Conservation (phyloP, 1,140 invertebrate species). For the Ganaspis sp. region DNA sequence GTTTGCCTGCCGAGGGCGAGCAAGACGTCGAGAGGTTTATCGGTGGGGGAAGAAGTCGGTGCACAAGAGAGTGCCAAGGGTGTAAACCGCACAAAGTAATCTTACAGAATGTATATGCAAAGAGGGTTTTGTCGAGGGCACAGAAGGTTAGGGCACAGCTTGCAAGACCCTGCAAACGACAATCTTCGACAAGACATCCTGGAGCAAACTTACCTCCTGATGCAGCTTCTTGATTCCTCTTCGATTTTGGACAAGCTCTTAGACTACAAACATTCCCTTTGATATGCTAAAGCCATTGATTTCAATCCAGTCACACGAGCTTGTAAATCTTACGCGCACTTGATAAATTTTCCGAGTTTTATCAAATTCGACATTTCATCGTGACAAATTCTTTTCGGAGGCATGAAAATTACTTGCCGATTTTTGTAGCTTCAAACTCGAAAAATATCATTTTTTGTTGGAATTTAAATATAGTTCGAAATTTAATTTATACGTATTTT, state of each 20-base stretch:
- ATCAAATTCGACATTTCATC: no score
- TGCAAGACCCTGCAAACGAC: conserved; percentile 71
- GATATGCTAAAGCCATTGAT: conserved; percentile 3
- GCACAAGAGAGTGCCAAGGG: conserved; percentile 61
- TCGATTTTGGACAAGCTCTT: not conserved
- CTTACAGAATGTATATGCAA: conserved; percentile 78
- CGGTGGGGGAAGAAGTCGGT: conserved; percentile 45
- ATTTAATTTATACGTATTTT: no score
- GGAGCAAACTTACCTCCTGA: conserved; percentile 61
- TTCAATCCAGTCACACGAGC: not conserved
- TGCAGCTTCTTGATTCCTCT: conserved; percentile 23
- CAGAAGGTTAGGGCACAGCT: conserved; percentile 68
- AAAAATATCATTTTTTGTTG: no score
- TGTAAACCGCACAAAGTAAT: conserved; percentile 77
- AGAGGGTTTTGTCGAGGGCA: conserved; percentile 71
- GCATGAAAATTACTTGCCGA: no score
- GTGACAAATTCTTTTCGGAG: no score
- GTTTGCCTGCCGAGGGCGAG: conserved; percentile 64
- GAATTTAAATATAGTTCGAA: no score
- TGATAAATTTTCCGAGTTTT: no score
- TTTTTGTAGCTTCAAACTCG: no score
- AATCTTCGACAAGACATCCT: conserved; percentile 70
- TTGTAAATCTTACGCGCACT: not conserved
- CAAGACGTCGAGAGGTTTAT: conserved; percentile 49
- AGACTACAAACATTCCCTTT: not conserved